Conservation (phyloP, 2,888 invertebrate genomes). For the Disparrhopalites patrizii region DNA sequence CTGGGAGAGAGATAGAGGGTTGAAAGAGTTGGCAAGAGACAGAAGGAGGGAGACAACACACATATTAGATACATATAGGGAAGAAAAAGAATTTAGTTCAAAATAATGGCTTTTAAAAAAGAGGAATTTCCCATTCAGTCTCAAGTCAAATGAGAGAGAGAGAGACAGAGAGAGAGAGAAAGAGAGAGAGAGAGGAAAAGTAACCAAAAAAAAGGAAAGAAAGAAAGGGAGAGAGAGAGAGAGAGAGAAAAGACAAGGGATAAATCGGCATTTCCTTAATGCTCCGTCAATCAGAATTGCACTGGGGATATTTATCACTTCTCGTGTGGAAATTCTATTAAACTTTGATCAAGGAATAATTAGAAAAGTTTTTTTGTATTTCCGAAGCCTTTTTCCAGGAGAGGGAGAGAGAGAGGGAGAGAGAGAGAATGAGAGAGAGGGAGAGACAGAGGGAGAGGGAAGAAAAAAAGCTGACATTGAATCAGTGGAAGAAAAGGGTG, state of each 20-base stretch:
- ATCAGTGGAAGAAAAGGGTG: constrained; percentile 30
- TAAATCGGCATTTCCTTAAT: constrained; percentile 43
- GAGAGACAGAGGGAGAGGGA: no score
- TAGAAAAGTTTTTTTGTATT: constrained; percentile 48
- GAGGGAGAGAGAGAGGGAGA: no score
- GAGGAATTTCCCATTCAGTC: constrained; percentile 26
- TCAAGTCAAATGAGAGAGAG: constrained; percentile 12
- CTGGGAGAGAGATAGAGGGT: neutral
- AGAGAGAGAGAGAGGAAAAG: neutral
- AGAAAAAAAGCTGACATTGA: constrained; percentile 36
- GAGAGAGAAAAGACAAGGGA: constrained; percentile 24
- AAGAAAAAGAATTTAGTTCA: constrained; percentile 25
- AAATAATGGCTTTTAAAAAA: constrained; percentile 22
- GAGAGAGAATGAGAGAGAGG: no score
- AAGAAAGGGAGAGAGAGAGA: constrained; percentile 11
- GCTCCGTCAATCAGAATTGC: constrained; percentile 49
- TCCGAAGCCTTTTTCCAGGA: no score
- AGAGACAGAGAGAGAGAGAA: neutral
- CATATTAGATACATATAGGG: no score
- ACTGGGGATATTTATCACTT: constrained; percentile 49
- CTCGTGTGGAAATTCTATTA: constrained; percentile 50
- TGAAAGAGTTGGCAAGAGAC: neutral
- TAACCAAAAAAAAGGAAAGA: neutral
- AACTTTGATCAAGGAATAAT: constrained; percentile 49
- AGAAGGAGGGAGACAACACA: neutral